Percentiles rank a stretch among this genome's conserved stretches.
Evolutionary conservation across 2,797 vertebrate genomes (phyloP).

Genomic region (Takifugu ocellatus): DNA sequence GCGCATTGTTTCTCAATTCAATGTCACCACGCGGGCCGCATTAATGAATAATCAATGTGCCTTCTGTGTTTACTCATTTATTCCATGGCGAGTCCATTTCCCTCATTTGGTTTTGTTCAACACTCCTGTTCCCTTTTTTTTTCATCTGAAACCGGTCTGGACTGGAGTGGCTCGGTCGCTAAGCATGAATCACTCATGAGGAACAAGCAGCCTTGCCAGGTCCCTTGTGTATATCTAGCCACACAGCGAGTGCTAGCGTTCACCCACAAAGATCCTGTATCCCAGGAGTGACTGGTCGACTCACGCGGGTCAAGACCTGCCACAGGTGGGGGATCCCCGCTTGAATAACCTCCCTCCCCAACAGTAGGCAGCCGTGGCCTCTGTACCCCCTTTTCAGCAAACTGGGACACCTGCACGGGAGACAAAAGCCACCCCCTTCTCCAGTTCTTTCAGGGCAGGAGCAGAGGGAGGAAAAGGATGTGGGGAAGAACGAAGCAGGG

Average conservation of each 20-base stretch:
- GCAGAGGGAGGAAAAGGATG: slow-evolving; percentile 44
- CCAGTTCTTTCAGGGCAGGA: slow-evolving; percentile 54
- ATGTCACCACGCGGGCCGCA: too few relatives aligned
- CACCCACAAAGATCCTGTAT: slow-evolving; percentile 56
- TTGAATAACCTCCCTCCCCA: slow-evolving; percentile 56
- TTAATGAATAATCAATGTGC: too few relatives aligned
- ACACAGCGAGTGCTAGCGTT: slow-evolving; percentile 42
- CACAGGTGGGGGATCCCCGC: slow-evolving; percentile 72
- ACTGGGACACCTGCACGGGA: slow-evolving; percentile 77
- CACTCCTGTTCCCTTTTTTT: slow-evolving; percentile 8
- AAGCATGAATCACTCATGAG: slow-evolving; percentile 45
- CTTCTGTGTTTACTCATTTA: too few relatives aligned
- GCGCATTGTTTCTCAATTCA: too few relatives aligned
- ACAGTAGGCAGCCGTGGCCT: slow-evolving; percentile 53
- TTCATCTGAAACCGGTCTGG: slow-evolving; percentile 46
- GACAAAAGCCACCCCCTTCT: slow-evolving; percentile 71
- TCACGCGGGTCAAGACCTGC: slow-evolving; percentile 56
- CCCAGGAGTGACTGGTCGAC: slow-evolving; percentile 44
- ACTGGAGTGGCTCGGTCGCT: slow-evolving; percentile 20
- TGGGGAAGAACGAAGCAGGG: slow-evolving; percentile 26
- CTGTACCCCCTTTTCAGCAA: slow-evolving; percentile 63
- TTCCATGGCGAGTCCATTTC: slow-evolving; percentile 1
- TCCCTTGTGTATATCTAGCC: slow-evolving; percentile 52
- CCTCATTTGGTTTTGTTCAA: neutral
- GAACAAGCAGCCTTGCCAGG: slow-evolving; percentile 45